These are phyloP conservation scores for Dolichomitus sp. DNA, from an alignment of 2,888 invertebrate genomes.

Conservation along the genomic window DNA sequence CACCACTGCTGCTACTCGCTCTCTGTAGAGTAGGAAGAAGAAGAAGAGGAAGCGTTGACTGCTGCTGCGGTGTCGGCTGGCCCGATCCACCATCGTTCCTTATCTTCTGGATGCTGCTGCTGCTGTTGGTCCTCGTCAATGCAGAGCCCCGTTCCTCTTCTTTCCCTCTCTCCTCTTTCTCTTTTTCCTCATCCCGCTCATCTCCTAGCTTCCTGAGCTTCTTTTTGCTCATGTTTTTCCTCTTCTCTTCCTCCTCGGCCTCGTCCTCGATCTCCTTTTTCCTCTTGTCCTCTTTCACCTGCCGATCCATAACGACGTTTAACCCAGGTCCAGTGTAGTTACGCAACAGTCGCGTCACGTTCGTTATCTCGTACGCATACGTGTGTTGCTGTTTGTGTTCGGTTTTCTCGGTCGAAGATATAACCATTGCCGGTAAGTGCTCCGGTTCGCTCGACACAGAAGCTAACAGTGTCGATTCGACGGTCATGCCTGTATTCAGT, in stretches of 20 bases:
- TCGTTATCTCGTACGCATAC: slow-evolving; percentile 85
- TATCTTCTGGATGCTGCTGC: slow-evolving; percentile 71
- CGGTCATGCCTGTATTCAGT: slow-evolving; percentile 7
- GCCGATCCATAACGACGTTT: slow-evolving; percentile 74
- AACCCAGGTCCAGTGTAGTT: slow-evolving; percentile 83
- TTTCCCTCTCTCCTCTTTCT: slow-evolving; percentile 25
- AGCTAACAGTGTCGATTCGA: slow-evolving; percentile 23
- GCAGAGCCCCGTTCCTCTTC: slow-evolving; percentile 68
- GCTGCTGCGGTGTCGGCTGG: slow-evolving; percentile 63
- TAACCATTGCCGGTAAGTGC: slow-evolving; percentile 57
- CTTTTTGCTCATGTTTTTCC: slow-evolving; percentile 35
- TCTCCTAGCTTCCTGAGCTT: slow-evolving; percentile 53
- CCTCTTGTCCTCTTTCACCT: slow-evolving; percentile 20
- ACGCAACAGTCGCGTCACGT: slow-evolving; percentile 84
- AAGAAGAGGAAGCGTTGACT: slow-evolving; percentile 71
- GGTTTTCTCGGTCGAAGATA: slow-evolving; percentile 62
- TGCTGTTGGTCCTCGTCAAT: slow-evolving; percentile 76
- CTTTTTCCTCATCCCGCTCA: slow-evolving; percentile 16
- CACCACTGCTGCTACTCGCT: slow-evolving; percentile 73
- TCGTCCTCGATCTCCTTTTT: slow-evolving; percentile 54
- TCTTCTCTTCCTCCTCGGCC: slow-evolving; percentile 43
- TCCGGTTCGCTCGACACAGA: slow-evolving; percentile 39
- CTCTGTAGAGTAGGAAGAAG: slow-evolving; percentile 77
- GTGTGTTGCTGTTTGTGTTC: slow-evolving; percentile 78
- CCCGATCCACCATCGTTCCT: slow-evolving; percentile 67